Conservation (phyloP, 2,797 vertebrate genomes). For the Adelosebastes latens region DNA sequence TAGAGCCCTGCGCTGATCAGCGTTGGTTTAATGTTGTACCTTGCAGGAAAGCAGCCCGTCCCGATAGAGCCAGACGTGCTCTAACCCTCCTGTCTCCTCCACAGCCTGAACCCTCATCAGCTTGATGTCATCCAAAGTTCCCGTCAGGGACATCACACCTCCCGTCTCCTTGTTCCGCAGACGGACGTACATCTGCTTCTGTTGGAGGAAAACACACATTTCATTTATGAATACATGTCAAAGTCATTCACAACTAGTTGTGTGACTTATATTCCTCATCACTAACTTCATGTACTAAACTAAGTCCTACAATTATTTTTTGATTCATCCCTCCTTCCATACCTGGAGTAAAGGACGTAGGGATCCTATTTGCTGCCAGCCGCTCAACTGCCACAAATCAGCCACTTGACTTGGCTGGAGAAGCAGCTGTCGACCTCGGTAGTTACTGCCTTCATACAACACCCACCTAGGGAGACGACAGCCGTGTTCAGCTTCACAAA, state of each 20-base stretch:
- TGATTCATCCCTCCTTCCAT: constrained; percentile 4
- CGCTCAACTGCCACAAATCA: constrained; percentile 84
- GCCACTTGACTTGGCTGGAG: constrained; percentile 84
- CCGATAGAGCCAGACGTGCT: constrained; percentile 93
- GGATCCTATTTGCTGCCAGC: constrained; percentile 89
- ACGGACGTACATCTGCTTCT: constrained; percentile 90
- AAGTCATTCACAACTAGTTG: not conserved
- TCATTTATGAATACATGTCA: not conserved
- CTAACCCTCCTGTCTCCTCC: constrained; percentile 87
- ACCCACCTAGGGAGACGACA: constrained; percentile 86
- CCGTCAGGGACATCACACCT: constrained; percentile 88
- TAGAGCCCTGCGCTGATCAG: not conserved
- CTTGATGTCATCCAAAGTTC: constrained; percentile 90
- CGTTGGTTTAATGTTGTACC: constrained; percentile 71
- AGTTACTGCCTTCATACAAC: constrained; percentile 90
- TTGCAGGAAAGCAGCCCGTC: constrained; percentile 90
- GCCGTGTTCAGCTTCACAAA: not conserved
- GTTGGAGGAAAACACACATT: constrained; percentile 19
- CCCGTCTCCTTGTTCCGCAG: constrained; percentile 89
- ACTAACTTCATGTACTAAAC: not conserved
- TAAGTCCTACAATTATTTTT: not conserved
- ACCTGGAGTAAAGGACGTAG: constrained; percentile 93
- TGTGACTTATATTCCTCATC: not conserved
- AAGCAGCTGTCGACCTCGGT: constrained; percentile 90
- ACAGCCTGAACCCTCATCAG: constrained; percentile 90